Evolutionary conservation across 2,888 invertebrate species (phyloP).

Genomic region (Ochropacha duplaris): DNA sequence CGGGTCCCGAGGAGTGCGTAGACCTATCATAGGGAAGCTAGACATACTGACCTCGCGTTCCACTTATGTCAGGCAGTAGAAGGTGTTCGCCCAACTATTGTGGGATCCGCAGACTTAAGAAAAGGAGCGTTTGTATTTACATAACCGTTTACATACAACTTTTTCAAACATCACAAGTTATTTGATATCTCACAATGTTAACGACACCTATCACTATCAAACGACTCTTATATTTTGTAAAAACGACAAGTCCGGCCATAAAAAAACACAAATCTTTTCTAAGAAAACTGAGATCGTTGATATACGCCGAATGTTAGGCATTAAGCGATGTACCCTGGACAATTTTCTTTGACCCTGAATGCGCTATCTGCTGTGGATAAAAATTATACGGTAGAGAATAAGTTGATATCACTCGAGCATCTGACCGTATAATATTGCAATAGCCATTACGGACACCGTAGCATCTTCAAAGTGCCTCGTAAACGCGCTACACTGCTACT

Average conservation of each 20-base stretch:
- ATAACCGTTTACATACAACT: neutral
- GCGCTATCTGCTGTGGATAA: conserved; percentile 65
- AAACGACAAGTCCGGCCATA: conserved; percentile 39
- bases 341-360: conserved; percentile 74
- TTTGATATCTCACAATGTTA: conserved; percentile 26
- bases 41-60: conserved; percentile 29
- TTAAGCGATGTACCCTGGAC: conserved; percentile 53
- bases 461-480: conserved; percentile 79
- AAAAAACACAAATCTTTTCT: conserved; percentile 50
- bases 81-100: neutral
- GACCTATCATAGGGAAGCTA: conserved; percentile 17
- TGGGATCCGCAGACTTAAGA: neutral
- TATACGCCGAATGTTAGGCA: conserved; percentile 63
- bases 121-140: neutral
- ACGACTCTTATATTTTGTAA: conserved; percentile 36
- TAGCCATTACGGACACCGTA: conserved; percentile 76
- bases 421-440: conserved; percentile 79
- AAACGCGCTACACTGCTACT: conserved; percentile 79
- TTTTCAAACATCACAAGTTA: neutral
- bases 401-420: conserved; percentile 72
- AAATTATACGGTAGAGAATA: conserved; percentile 74
- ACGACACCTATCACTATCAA: conserved; percentile 40
- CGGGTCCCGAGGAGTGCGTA: conserved; percentile 31
- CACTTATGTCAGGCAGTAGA: conserved; percentile 11
- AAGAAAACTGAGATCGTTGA: conserved; percentile 67